A percentile compares a stretch with the other conserved stretches of the same genome.
Conservation (phyloP, 2,888 invertebrate genomes). For the Polyommatus icarus region DNA sequence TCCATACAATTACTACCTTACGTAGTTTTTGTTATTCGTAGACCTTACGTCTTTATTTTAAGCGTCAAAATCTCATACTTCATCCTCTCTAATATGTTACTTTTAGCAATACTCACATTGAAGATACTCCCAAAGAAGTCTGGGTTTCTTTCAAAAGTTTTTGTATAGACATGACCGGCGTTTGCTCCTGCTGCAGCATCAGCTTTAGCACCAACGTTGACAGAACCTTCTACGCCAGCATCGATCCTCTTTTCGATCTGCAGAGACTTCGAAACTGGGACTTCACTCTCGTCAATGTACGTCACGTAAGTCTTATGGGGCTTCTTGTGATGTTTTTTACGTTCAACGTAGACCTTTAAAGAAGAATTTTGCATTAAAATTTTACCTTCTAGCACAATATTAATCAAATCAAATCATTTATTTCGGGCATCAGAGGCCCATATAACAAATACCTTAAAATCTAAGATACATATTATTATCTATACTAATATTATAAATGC, state of each 20-base stretch:
- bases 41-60: too few relatives aligned
- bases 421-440: too few relatives aligned
- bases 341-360: slow-evolving; percentile 59
- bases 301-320: slow-evolving; percentile 60
- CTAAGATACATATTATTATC: too few relatives aligned
- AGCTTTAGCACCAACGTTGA: slow-evolving; percentile 45
- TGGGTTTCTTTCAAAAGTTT: slow-evolving; percentile 58
- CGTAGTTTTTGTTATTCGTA: too few relatives aligned
- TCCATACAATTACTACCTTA: too few relatives aligned
- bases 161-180: slow-evolving; percentile 51
- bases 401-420: too few relatives aligned
- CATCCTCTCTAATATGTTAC: background rate
- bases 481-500: too few relatives aligned
- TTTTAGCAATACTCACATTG: slow-evolving; percentile 71
- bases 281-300: slow-evolving; percentile 61
- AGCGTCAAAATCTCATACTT: too few relatives aligned
- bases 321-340: slow-evolving; percentile 55
- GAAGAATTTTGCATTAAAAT: slow-evolving; percentile 36
- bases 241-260: slow-evolving; percentile 63
- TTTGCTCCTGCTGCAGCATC: slow-evolving; percentile 47
- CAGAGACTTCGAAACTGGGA: slow-evolving; percentile 40
- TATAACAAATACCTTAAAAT: too few relatives aligned
- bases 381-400: background rate
- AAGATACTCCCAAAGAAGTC: slow-evolving; percentile 82
- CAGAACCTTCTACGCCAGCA: slow-evolving; percentile 51